phyloP scores from a whole-genome alignment of 2,113 vertebrate species.

The Datnioides undecimradiatus region DNA sequence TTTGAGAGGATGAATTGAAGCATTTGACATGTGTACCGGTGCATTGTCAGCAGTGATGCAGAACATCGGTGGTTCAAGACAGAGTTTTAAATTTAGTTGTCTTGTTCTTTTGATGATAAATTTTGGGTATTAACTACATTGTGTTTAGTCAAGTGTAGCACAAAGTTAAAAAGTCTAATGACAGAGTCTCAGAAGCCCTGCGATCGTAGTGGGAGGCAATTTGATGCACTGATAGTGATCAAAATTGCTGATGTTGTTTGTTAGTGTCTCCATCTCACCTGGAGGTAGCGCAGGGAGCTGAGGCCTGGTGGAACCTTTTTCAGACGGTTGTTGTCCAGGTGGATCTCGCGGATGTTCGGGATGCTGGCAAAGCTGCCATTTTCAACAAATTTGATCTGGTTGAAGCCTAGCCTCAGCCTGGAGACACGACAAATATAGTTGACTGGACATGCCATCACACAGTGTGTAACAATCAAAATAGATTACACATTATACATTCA shows the following conservation, averaged over 20 bases:
- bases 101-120: not conserved
- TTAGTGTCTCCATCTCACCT: constrained; percentile 82
- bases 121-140: not conserved
- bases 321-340: constrained; percentile 94
- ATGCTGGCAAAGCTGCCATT: constrained; percentile 91
- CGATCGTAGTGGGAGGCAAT: too few species aligned
- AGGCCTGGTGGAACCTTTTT: constrained; percentile 92
- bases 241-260: not conserved
- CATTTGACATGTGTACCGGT: not conserved
- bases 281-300: constrained; percentile 90
- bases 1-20: not conserved
- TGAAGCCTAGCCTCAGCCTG: constrained; percentile 93
- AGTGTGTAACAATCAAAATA: not conserved
- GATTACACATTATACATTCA: not conserved
- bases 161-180: not conserved
- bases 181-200: too few species aligned
- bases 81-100: too few species aligned
- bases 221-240: not conserved
- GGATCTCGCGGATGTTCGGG: constrained; percentile 92
- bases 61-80: not conserved
- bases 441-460: not conserved
- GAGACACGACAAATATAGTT: constrained; percentile 26
- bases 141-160: not conserved
- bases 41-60: not conserved
- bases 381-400: constrained; percentile 94